Percentiles rank a stretch among this genome's conserved stretches.
phyloP scores from a whole-genome alignment of 2,113 vertebrate genomes.

The Diadophis punctatus region DNA sequence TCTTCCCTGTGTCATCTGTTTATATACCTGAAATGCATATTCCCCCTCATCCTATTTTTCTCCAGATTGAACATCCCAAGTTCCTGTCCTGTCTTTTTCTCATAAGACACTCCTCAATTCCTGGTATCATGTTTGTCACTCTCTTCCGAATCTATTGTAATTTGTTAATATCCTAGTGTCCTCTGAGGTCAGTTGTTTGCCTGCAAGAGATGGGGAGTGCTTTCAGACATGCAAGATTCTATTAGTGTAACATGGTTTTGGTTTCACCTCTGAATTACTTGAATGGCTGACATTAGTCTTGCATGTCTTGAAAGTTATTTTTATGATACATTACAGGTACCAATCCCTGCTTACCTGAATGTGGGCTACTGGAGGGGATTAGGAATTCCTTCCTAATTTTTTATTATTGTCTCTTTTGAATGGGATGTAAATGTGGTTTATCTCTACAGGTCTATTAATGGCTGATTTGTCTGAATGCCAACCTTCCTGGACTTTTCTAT shows the following conservation, averaged over 20 bases:
- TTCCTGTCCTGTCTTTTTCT: background rate
- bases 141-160: background rate
- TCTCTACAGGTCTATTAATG: background rate
- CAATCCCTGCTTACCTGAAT: background rate
- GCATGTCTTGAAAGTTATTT: background rate
- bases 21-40: background rate
- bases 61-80: background rate
- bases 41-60: background rate
- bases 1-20: background rate
- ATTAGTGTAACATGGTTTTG: background rate
- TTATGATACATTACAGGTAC: background rate
- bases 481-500: background rate
- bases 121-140: background rate
- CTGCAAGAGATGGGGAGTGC: background rate
- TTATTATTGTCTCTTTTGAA: background rate
- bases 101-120: background rate
- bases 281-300: background rate
- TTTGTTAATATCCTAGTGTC: background rate
- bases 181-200: background rate
- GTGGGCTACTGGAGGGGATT: background rate
- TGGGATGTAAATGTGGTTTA: background rate
- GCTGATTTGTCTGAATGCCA: background rate
- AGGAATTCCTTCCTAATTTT: background rate
- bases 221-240: background rate
- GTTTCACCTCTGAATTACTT: background rate